Conservation (phyloP, 2,113 vertebrate genomes). For the Columba janthina region DNA sequence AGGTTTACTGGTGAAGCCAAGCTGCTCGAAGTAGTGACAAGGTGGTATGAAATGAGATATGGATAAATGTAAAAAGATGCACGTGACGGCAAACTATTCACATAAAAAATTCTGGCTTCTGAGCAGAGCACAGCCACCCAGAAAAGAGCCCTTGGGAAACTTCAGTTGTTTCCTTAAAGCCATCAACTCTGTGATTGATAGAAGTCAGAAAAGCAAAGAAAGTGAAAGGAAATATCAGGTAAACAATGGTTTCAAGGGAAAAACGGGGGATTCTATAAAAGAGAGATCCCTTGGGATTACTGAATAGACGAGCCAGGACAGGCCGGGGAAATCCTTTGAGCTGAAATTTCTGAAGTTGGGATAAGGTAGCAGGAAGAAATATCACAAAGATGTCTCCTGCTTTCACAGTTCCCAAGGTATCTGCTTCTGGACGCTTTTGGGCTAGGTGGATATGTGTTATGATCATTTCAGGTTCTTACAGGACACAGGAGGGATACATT, state of each 20-base stretch:
- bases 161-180: not conserved
- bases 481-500: not conserved
- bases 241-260: not conserved
- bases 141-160: not conserved
- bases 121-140: not conserved
- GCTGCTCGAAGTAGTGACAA: not conserved
- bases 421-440: not conserved
- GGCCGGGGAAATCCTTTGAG: not conserved
- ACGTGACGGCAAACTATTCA: fast-evolving
- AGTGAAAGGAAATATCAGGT: not conserved
- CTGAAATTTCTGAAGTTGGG: not conserved
- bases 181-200: not conserved
- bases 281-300: not conserved
- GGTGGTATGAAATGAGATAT: fast-evolving
- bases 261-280: not conserved
- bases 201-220: not conserved
- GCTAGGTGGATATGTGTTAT: not conserved
- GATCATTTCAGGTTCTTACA: not conserved
- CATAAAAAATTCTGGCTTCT: not conserved
- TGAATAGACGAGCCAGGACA: not conserved
- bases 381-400: not conserved
- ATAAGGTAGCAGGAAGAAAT: not conserved
- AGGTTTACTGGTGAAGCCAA: not conserved
- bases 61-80: not conserved
- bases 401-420: not conserved